These are phyloP conservation scores for Tenthredo mesomela DNA, from an alignment of 2,888 invertebrate species.

Conservation along the genomic window DNA sequence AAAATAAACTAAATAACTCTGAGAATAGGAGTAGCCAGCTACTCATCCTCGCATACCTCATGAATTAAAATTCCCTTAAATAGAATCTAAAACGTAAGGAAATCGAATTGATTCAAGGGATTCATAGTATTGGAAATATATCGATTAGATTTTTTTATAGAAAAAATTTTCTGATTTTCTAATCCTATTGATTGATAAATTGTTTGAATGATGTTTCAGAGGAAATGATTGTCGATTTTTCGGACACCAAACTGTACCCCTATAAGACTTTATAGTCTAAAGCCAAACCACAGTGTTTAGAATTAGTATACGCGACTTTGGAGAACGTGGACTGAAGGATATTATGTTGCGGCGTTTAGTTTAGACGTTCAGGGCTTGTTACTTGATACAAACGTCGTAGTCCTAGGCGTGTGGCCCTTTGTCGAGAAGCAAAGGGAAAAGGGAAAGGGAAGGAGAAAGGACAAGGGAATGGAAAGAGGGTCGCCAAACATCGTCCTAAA, in stretches of 20 bases:
- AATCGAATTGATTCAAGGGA: too few species aligned
- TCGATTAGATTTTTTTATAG: too few species aligned
- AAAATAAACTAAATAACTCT: too few species aligned
- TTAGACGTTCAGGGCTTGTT: neutral
- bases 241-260: neutral
- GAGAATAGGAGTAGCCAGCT: too few species aligned
- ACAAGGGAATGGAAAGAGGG: neutral
- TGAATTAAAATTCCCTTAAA: too few species aligned
- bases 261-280: neutral
- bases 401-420: conserved; percentile 15
- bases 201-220: too few species aligned
- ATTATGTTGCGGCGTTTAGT: neutral
- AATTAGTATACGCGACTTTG: neutral
- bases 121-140: too few species aligned
- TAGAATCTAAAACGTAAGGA: too few species aligned
- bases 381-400: neutral
- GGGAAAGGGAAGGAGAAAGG: neutral
- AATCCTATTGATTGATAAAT: too few species aligned
- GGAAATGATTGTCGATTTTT: neutral
- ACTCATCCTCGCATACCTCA: too few species aligned
- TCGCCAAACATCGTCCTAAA: conserved; percentile 42
- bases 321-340: neutral
- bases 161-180: too few species aligned
- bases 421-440: neutral
- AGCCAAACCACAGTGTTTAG: neutral